Evolutionary conservation across 2,113 vertebrate genomes (phyloP).

Genomic region (Nibea coibor): DNA sequence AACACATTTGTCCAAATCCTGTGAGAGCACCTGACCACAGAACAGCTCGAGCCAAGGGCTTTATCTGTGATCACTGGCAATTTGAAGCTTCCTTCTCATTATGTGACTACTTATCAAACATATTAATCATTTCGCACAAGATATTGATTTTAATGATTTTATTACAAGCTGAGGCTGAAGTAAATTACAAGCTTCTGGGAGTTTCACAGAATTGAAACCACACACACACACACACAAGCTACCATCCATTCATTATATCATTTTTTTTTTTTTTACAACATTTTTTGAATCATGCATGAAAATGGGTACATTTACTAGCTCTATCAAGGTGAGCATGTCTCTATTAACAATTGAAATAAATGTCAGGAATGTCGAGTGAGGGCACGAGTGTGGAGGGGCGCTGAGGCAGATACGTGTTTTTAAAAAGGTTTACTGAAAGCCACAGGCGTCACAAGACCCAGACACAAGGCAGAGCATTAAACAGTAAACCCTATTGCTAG

Average conservation of each 20-base stretch:
- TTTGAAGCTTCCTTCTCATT: conserved; percentile 42
- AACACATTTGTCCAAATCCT: conserved; percentile 30
- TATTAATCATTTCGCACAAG: conserved; percentile 41
- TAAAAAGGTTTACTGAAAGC: conserved; percentile 19
- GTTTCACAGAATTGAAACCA: conserved; percentile 23
- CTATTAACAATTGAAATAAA: conserved; percentile 30
- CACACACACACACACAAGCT: background rate
- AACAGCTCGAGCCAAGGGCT: conserved; percentile 20
- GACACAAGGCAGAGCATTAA: conserved; percentile 25
- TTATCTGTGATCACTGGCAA: conserved; percentile 43
- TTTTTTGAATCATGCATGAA: conserved; percentile 15
- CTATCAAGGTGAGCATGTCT: background rate
- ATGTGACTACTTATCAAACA: conserved; percentile 51
- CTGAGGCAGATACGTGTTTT: conserved; percentile 10
- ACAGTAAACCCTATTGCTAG: conserved; percentile 15
- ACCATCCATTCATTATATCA: background rate
- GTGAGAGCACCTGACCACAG: conserved; percentile 50
- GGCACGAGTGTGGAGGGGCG: background rate
- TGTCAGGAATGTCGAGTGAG: conserved; percentile 2
- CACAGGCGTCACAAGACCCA: conserved; percentile 46
- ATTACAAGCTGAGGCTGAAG: conserved; percentile 37
- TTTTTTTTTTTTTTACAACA: conserved; percentile 8
- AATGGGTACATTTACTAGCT: conserved; percentile 7
- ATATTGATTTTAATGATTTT: conserved; percentile 48
- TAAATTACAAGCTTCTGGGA: conserved; percentile 30